Base-by-base conservation (phyloP, 1,140 invertebrate genomes). In the Pteromalus puparum region DNA sequence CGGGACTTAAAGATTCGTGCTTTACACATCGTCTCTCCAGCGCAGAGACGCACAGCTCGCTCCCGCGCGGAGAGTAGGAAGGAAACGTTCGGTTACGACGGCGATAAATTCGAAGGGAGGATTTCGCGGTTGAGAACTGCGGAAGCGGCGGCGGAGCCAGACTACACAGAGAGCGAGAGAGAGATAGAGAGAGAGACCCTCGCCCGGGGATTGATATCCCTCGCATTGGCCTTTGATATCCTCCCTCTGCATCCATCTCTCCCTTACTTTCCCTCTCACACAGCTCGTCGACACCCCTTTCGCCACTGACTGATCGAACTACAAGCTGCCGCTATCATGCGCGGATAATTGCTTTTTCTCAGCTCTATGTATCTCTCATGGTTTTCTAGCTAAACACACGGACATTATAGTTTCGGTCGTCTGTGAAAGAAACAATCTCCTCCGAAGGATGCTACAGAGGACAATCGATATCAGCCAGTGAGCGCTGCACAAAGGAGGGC, bases 81-180 rank as follows among this genome's bases (percentile, higher is more conserved):
- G 90, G 77, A 90, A 91, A 83, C 86, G 89, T 90, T 91, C 88
- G 87, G 91, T 92, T 92, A 92, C 91, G 90, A 91, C 88, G 84
- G 89, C 90, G 90, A 93, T 92, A 93, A 93, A 92, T 92, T 92
- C 87, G 85, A 90, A 88, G 88, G 88, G 82, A 89, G 90, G 90
- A 92, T 92, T 92, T 90, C 88, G 90, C 90, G 91, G 91, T 90
- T 92, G 90, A 92, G 90, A 91, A 90, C 90, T 91, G 90, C 89
- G 90, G 89, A 89, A 90, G 88, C 87, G 83, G 89, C 61, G 84
- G 65, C 42, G 42, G 34, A 48, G 28, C n/a, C 65, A 24, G 21
- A 38, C 24, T 18, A 10, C 26, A 13, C 26, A 21, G 7, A 3
- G 82, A 84, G 21, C 42, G 12, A 10, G 65, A 34, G 38, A 70